Evolutionary conservation across 2,888 invertebrate species (phyloP).

Genomic region (Peribatodes rhomboidaria): DNA sequence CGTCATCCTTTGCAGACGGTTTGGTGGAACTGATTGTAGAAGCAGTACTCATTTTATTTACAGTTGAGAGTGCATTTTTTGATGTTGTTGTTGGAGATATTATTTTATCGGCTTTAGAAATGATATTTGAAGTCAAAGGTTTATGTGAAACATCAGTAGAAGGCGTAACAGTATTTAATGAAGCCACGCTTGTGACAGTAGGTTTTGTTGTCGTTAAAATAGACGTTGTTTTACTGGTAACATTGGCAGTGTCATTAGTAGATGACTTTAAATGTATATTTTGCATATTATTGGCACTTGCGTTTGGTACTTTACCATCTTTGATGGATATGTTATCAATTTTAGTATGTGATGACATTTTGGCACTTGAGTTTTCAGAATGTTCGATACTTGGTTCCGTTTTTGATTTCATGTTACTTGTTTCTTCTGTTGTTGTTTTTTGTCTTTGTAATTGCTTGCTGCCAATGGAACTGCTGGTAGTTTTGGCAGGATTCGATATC

Average conservation of each 20-base stretch:
- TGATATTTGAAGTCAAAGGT: slow-evolving; percentile 33
- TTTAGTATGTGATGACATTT: slow-evolving; percentile 36
- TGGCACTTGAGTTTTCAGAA: slow-evolving; percentile 35
- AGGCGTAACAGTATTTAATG: slow-evolving; percentile 12
- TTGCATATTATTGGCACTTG: slow-evolving; percentile 45
- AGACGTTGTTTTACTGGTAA: slow-evolving; percentile 31
- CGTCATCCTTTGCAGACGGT: background rate
- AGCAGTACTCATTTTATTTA: slow-evolving; percentile 5
- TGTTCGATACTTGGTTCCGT: slow-evolving; percentile 31
- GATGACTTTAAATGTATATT: slow-evolving; percentile 36
- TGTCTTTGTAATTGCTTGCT: slow-evolving; percentile 64
- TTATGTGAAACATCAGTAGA: slow-evolving; percentile 15
- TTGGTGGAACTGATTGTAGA: slow-evolving; percentile 2
- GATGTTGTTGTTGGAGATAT: slow-evolving; percentile 9
- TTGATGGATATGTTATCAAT: slow-evolving; percentile 36
- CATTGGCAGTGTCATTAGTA: slow-evolving; percentile 28
- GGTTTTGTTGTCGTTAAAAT: slow-evolving; percentile 39
- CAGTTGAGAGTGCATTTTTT: slow-evolving; percentile 1
- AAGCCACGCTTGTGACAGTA: slow-evolving; percentile 26
- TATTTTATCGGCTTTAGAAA: slow-evolving; percentile 14
- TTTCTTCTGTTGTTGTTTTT: slow-evolving; percentile 56
- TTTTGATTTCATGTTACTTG: slow-evolving; percentile 46
- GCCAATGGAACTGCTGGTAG: slow-evolving; percentile 34
- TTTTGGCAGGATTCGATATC: slow-evolving; percentile 31
- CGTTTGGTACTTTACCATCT: slow-evolving; percentile 44